Conservation (phyloP, 2,113 vertebrate species). For the Triplophysa tibetana region DNA sequence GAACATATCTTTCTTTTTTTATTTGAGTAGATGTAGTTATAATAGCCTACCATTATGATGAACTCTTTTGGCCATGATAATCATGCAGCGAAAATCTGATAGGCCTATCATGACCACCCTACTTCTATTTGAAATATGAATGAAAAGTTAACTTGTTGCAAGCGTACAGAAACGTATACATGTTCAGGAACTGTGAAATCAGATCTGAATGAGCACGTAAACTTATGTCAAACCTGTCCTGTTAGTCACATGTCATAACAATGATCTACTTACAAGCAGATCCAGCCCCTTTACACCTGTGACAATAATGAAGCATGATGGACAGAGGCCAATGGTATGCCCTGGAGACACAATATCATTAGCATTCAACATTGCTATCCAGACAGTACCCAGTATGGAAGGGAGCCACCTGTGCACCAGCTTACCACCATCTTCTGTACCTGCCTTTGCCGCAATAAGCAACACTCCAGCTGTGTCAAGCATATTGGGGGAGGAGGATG, state of each 20-base stretch:
- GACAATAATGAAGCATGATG: constrained; percentile 16
- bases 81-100: too few relatives aligned
- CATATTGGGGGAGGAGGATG: constrained; percentile 51
- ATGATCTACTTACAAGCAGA: constrained; percentile 19
- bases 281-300: constrained; percentile 9
- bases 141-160: too few relatives aligned
- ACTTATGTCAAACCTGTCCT: not conserved
- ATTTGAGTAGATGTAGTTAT: too few relatives aligned
- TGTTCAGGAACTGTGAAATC: too few relatives aligned
- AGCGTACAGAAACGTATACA: too few relatives aligned
- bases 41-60: too few relatives aligned
- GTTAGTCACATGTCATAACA: not conserved
- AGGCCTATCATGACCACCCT: too few relatives aligned
- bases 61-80: too few relatives aligned
- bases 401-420: constrained; percentile 17
- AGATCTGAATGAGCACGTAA: too few relatives aligned
- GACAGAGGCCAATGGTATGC: constrained; percentile 3
- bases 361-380: constrained; percentile 36
- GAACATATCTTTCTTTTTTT: too few relatives aligned
- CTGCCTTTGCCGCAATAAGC: constrained; percentile 1
- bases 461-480: constrained; percentile 57
- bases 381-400: constrained; percentile 29
- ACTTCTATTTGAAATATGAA: too few relatives aligned
- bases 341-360: constrained; percentile 23
- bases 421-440: constrained; percentile 1